These are phyloP conservation scores for Hippolais icterina DNA, from an alignment of 2,113 vertebrate species.

Conservation along the genomic window DNA sequence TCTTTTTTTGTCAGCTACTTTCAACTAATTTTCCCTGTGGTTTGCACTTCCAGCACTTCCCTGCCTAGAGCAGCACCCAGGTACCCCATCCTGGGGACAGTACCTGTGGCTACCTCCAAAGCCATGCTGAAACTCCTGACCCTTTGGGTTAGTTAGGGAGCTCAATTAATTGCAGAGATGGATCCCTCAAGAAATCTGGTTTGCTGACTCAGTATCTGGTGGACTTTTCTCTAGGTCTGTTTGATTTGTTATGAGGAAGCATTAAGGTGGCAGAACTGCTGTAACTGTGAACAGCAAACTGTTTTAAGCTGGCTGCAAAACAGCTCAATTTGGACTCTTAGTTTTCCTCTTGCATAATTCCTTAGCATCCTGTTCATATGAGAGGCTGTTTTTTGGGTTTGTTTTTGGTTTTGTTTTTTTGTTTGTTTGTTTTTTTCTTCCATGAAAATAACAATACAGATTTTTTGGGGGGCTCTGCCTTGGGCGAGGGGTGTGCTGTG, in stretches of 20 bases:
- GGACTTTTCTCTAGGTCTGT: not conserved
- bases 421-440: no score
- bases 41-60: not conserved
- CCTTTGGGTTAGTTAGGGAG: not conserved
- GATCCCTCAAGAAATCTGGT: not conserved
- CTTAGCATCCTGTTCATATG: not conserved
- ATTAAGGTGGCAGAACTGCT: not conserved
- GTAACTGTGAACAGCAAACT: not conserved
- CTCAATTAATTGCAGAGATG: not conserved
- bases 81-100: not conserved
- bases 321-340: not conserved
- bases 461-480: not conserved
- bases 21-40: not conserved
- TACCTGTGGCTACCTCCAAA: not conserved
- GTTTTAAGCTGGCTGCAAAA: not conserved
- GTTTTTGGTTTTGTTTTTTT: no score
- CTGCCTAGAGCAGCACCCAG: not conserved
- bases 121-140: not conserved
- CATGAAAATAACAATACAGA: not conserved
- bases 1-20: not conserved
- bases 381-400: no score
- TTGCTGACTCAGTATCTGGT: not conserved
- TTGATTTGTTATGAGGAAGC: not conserved
- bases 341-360: not conserved
- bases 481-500: rapidly evolving